Evolutionary conservation across 2,888 invertebrate species (phyloP).

Genomic region (Allacma fusca): DNA sequence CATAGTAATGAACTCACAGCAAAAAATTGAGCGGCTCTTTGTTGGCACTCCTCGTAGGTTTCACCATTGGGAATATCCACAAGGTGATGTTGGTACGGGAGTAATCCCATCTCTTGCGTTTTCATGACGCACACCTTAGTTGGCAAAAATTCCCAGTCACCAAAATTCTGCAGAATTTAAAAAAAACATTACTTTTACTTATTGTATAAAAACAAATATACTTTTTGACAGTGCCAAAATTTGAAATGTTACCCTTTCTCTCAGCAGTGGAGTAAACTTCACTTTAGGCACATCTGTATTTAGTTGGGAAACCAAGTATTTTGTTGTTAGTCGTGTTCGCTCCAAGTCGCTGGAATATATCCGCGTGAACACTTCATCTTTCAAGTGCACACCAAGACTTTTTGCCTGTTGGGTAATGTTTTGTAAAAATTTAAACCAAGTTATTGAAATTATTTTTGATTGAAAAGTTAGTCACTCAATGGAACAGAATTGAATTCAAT

Average conservation of each 20-base stretch:
- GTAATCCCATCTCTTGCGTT: background rate
- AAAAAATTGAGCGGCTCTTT: background rate
- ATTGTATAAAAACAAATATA: no score
- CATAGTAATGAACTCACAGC: background rate
- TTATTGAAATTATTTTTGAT: no score
- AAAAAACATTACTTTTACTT: no score
- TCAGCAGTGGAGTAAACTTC: background rate
- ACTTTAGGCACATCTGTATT: background rate
- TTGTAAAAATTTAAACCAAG: no score
- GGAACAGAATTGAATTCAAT: no score
- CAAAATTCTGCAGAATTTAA: background rate
- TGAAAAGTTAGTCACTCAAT: no score
- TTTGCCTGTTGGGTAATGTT: no score
- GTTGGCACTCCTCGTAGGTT: background rate
- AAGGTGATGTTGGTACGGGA: background rate
- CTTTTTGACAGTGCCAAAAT: no score
- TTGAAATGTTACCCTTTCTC: conserved; percentile 18
- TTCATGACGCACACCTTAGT: background rate
- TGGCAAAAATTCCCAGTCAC: conserved; percentile 22
- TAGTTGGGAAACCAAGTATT: background rate
- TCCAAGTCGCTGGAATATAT: conserved; percentile 41
- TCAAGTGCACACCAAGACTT: conserved; percentile 30
- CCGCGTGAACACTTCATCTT: conserved; percentile 35
- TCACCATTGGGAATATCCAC: conserved; percentile 29
- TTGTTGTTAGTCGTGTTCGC: conserved; percentile 32